Evolutionary conservation across 2,888 invertebrate species (phyloP).

Genomic region (Bellardia bayeri): DNA sequence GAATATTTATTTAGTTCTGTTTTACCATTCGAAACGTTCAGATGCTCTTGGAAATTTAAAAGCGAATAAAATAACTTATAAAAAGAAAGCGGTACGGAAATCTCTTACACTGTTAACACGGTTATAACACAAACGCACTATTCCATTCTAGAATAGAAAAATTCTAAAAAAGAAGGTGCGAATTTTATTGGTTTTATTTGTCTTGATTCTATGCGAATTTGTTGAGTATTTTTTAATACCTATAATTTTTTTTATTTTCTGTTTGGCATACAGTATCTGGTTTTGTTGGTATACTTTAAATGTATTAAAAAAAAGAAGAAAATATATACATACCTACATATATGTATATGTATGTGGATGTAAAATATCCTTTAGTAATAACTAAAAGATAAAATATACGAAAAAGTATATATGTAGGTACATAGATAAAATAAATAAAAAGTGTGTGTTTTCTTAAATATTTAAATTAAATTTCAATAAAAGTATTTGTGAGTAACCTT

Average conservation of each 20-base stretch:
- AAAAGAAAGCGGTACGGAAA: constrained; percentile 6
- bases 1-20: constrained; percentile 57
- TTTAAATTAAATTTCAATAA: neutral
- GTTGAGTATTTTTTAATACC: constrained; percentile 26
- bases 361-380: neutral
- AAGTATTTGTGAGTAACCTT: neutral
- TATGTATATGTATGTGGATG: neutral
- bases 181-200: constrained; percentile 25
- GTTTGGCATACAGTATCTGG: neutral
- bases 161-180: constrained; percentile 6
- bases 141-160: constrained; percentile 9
- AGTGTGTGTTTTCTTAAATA: neutral
- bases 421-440: constrained; percentile 5
- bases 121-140: constrained; percentile 24
- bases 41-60: constrained; percentile 17
- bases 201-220: constrained; percentile 12
- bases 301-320: constrained; percentile 12
- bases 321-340: neutral
- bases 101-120: neutral
- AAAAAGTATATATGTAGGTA: neutral
- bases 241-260: neutral
- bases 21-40: constrained; percentile 59
- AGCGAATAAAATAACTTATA: neutral
- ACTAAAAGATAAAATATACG: neutral
- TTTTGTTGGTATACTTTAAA: constrained; percentile 39